Conservation (phyloP, 2,797 vertebrate genomes). For the Protosalanx chinensis region DNA sequence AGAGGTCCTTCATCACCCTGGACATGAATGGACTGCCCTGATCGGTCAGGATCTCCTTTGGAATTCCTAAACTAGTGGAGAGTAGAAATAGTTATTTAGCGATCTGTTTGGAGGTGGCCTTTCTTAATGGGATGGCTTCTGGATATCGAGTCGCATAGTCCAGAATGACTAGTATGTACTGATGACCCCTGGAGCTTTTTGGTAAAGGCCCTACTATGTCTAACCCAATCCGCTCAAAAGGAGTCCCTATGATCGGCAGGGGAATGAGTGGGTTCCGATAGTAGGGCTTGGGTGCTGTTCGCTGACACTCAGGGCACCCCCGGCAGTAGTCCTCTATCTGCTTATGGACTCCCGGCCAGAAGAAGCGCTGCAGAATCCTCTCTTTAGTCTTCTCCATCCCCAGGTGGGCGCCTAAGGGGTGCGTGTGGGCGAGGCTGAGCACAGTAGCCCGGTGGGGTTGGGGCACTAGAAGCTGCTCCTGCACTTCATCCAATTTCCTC, state of each 20-base stretch:
- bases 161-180: not conserved
- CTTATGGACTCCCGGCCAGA: slow-evolving; percentile 5
- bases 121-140: not conserved
- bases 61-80: slow-evolving; percentile 5
- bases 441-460: not conserved
- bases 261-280: slow-evolving; percentile 8
- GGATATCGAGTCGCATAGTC: slow-evolving; percentile 7
- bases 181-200: not conserved
- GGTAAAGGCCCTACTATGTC: slow-evolving; percentile 9
- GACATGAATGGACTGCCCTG: slow-evolving; percentile 9
- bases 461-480: not conserved
- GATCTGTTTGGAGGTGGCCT: not conserved
- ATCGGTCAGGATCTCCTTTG: slow-evolving; percentile 10
- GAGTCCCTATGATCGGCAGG: slow-evolving; percentile 3
- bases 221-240: slow-evolving; percentile 10
- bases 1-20: not conserved
- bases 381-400: not conserved
- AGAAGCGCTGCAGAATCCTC: slow-evolving; percentile 2
- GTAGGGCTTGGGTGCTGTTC: not conserved
- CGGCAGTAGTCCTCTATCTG: not conserved
- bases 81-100: slow-evolving; percentile 9
- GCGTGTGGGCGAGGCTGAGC: not conserved
- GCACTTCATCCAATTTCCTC: too few relatives aligned
- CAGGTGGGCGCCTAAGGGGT: not conserved
- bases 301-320: not conserved